Percentiles rank a stretch among this genome's conserved stretches.
These are phyloP conservation scores for Stramonita haemastoma DNA, from an alignment of 2,888 invertebrate species.

Conservation along the genomic window DNA sequence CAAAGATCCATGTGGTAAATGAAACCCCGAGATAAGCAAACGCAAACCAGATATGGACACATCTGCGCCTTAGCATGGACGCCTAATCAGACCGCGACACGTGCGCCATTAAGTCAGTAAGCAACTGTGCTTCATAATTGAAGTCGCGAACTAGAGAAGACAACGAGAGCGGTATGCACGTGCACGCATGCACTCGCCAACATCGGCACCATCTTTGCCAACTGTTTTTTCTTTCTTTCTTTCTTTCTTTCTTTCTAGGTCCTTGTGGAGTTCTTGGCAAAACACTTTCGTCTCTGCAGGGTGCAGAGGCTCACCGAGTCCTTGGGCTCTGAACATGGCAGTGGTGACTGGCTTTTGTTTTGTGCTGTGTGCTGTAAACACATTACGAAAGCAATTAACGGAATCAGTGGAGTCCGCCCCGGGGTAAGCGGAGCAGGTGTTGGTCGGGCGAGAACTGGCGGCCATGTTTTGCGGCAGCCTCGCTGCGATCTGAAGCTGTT, in stretches of 20 bases:
- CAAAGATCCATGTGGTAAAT: no score
- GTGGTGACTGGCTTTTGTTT: slow-evolving; percentile 2
- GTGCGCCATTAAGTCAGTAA: neutral
- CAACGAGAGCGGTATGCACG: neutral
- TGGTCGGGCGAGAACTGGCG: neutral
- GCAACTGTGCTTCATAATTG: neutral
- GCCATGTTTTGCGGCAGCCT: neutral
- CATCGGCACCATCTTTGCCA: neutral
- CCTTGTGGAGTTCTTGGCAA: neutral
- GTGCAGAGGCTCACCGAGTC: neutral
- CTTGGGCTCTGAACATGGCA: neutral
- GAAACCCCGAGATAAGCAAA: no score
- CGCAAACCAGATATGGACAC: no score
- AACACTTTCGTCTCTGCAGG: neutral
- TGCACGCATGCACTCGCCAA: neutral
- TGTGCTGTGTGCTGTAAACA: slow-evolving; percentile 9
- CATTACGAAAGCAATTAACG: slow-evolving; percentile 15
- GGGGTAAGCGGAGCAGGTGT: neutral
- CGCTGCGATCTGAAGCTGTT: neutral
- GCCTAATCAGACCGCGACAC: neutral
- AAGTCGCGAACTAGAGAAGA: neutral
- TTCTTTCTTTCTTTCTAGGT: neutral
- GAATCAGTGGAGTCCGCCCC: neutral
- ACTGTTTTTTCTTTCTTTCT: no score
- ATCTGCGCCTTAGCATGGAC: no score